These are phyloP conservation scores for Anoncus sp. DNA, from an alignment of 2,888 invertebrate genomes.

Conservation along the genomic window DNA sequence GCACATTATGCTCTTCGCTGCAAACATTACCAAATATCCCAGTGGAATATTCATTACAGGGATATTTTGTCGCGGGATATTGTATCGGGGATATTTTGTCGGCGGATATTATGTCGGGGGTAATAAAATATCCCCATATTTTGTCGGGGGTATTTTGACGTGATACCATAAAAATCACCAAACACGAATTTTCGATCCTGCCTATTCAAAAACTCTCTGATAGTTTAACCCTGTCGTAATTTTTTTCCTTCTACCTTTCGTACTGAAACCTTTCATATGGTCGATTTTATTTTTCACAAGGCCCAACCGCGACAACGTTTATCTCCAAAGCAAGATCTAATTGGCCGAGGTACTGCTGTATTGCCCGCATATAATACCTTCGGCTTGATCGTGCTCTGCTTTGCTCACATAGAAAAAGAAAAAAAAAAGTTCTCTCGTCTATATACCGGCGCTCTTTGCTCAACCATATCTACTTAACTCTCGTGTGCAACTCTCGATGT, in stretches of 20 bases:
- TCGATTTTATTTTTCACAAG: slow-evolving; percentile 26
- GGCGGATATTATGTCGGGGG: too few species aligned
- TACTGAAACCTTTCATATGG: not conserved
- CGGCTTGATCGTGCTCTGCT: slow-evolving; percentile 29
- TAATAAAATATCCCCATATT: too few species aligned
- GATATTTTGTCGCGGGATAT: too few species aligned
- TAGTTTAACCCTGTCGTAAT: not conserved
- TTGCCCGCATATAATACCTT: not conserved
- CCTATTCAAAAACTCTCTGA: not conserved
- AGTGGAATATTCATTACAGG: too few species aligned
- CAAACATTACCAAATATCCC: too few species aligned
- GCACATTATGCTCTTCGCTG: too few species aligned
- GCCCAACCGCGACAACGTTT: slow-evolving; percentile 14
- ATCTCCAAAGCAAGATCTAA: slow-evolving; percentile 64
- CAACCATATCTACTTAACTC: slow-evolving; percentile 26
- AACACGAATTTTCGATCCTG: slow-evolving; percentile 13
- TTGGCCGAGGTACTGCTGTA: slow-evolving; percentile 56
- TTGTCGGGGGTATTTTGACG: too few species aligned
- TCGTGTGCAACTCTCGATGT: slow-evolving; percentile 26
- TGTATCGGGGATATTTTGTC: too few species aligned
- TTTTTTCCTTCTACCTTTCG: not conserved
- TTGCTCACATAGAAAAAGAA: slow-evolving; percentile 22
- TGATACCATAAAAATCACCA: not conserved
- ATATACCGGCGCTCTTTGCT: slow-evolving; percentile 6
- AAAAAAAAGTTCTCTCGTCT: slow-evolving; percentile 21